Conservation (phyloP, 2,797 vertebrate species). For the Aselliscus stoliczkanus region DNA sequence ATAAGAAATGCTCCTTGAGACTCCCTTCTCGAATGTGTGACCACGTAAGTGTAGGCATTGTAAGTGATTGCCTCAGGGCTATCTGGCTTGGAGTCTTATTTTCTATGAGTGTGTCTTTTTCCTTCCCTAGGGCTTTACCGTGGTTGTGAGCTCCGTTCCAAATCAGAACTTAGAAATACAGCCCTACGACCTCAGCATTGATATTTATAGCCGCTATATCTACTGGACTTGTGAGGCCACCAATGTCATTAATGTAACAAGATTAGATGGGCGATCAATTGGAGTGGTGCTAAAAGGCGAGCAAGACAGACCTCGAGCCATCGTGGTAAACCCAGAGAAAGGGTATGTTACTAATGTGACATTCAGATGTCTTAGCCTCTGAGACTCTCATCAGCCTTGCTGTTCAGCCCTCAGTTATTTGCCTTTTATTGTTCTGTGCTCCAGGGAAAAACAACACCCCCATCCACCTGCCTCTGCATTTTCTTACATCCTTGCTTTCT, state of each 20-base stretch:
- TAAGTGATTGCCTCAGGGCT: background rate
- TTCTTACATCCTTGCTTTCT: background rate
- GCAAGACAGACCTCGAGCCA: conserved; percentile 93
- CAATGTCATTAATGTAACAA: conserved; percentile 96
- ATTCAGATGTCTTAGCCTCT: background rate
- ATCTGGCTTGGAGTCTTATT: background rate
- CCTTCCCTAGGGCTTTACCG: conserved; percentile 87
- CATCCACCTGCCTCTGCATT: background rate
- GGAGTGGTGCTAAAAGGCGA: conserved; percentile 95
- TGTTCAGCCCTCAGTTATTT: background rate
- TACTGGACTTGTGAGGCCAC: conserved; percentile 99
- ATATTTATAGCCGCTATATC: conserved; percentile 98
- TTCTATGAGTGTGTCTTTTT: conserved; percentile 28
- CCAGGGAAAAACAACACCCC: background rate
- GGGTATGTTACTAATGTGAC: conserved; percentile 84
- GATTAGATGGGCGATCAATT: conserved; percentile 89
- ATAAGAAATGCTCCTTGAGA: background rate
- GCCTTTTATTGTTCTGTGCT: background rate
- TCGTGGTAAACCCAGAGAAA: conserved; percentile 96
- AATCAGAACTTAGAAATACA: conserved; percentile 91
- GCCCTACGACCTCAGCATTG: conserved; percentile 96
- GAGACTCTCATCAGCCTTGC: background rate
- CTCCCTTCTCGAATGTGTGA: background rate
- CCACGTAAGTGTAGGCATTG: background rate
- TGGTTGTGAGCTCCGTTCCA: conserved; percentile 87